phyloP scores from a whole-genome alignment of 2,113 vertebrate genomes.

The Buteo buteo region DNA sequence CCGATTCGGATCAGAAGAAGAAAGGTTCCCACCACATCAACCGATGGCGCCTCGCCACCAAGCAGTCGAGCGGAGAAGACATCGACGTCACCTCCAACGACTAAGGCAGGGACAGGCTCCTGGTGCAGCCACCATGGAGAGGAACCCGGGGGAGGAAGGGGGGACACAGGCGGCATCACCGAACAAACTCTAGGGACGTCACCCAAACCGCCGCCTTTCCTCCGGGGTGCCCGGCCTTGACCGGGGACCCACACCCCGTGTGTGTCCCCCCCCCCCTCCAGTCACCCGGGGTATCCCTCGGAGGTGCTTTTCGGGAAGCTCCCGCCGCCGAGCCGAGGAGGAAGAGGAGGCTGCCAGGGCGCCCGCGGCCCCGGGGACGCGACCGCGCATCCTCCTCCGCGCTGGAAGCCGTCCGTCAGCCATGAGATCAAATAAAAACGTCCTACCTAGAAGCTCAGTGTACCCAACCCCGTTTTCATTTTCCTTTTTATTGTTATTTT shows the following conservation, averaged over 20 bases:
- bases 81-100: slow-evolving; percentile 96
- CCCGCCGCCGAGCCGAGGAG: neutral
- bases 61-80: slow-evolving; percentile 90
- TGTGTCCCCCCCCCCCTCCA: neutral
- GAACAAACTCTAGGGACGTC: neutral
- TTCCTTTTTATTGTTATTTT: neutral
- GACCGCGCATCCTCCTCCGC: neutral
- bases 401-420: neutral
- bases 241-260: neutral
- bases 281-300: neutral
- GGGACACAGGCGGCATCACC: neutral
- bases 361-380: neutral
- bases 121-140: slow-evolving; percentile 18
- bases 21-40: slow-evolving; percentile 97
- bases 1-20: slow-evolving; percentile 94
- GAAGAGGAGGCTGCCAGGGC: slow-evolving; percentile 22
- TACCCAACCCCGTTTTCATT: neutral
- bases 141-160: slow-evolving; percentile 1
- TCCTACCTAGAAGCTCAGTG: neutral
- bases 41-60: slow-evolving; percentile 95
- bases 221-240: neutral
- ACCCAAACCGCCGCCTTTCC: neutral
- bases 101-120: slow-evolving; percentile 61
- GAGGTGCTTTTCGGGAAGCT: neutral
- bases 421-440: neutral